Base-by-base conservation (phyloP, 2,113 vertebrate genomes). In the Neotoma lepida region DNA sequence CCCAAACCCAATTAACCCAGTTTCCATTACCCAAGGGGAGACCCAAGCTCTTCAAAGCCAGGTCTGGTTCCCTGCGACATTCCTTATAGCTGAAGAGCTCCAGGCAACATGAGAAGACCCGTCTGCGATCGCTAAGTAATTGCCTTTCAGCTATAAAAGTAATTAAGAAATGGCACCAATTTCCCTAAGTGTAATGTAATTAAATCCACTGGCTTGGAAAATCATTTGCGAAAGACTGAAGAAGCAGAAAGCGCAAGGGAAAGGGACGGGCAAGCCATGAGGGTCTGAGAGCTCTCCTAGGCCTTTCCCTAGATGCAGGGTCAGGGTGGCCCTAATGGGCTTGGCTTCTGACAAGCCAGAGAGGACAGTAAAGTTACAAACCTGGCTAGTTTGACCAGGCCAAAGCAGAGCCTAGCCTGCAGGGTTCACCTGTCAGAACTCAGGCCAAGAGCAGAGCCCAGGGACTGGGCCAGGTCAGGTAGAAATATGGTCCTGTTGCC, bases 161-260 rank as follows among this genome's bases (percentile, higher is more conserved):
- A 96, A 97, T 97, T 97, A 97, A 97, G 96, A 95, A 97, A 96
- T 94, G 96, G 96, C 92, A 96, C 94, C 96, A 96, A 97, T 97
- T 96, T 96, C 97, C 96, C 96, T 96, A 91, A 95, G 89, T 95
- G 93, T 97, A 93, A 97, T 96, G 91, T 73, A 85, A 97, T 97
- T 97, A 97, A 96, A 95, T 94, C 96, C 71, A 85, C 95, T 86
- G 93, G 96, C 93, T 96, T 96, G 94, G 96, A 97, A 97, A 97
- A 88, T 91, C 91, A 91, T 91, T 88, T 86, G 80, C 0, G 71
- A 96, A 89, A 93, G 95, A 95, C 33, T 9, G 39, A 87, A 94
- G 71, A 71, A 84, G 84, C 28, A 4, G 64, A 86, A 64, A 66
- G 61, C 91, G 77, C 81, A 68, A 94, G 78, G 63, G n/a, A 0